phyloP scores from a whole-genome alignment of 2,113 vertebrate species.

The Chlamydotis undulata region DNA sequence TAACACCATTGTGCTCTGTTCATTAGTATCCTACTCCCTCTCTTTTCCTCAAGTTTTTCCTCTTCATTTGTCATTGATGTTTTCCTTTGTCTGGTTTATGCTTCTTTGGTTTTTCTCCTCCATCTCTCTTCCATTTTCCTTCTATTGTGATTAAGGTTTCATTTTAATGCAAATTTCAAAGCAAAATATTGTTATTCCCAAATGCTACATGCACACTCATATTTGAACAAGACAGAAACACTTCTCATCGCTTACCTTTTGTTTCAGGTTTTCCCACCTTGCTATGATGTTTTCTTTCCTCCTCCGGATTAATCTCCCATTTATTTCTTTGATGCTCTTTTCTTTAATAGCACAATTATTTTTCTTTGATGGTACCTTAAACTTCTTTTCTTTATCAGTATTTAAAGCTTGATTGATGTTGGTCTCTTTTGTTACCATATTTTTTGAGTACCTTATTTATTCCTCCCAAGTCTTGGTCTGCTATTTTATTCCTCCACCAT shows the following conservation, averaged over 20 bases:
- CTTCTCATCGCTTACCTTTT: slow-evolving; percentile 39
- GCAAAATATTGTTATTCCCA: neutral
- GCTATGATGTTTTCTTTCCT: slow-evolving; percentile 1
- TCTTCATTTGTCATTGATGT: neutral
- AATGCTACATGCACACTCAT: neutral
- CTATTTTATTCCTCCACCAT: neutral
- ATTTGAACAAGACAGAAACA: neutral
- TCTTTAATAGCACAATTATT: slow-evolving; percentile 35
- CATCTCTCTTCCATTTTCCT: neutral
- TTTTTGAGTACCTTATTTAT: neutral
- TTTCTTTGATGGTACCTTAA: slow-evolving; percentile 24
- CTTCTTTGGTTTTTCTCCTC: neutral
- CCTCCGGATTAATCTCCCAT: slow-evolving; percentile 24
- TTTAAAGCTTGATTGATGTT: slow-evolving; percentile 45
- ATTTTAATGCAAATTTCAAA: slow-evolving; percentile 51
- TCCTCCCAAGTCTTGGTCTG: neutral
- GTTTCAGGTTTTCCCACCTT: slow-evolving; percentile 9
- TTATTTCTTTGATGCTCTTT: slow-evolving; percentile 38
- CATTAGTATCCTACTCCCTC: neutral
- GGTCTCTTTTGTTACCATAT: slow-evolving; percentile 24
- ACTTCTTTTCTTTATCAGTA: slow-evolving; percentile 9
- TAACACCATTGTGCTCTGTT: neutral
- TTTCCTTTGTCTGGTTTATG: neutral
- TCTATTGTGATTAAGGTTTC: slow-evolving; percentile 28
- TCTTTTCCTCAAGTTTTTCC: neutral